Conservation (phyloP, 1,140 invertebrate species). For the Drosophila albomicans region DNA sequence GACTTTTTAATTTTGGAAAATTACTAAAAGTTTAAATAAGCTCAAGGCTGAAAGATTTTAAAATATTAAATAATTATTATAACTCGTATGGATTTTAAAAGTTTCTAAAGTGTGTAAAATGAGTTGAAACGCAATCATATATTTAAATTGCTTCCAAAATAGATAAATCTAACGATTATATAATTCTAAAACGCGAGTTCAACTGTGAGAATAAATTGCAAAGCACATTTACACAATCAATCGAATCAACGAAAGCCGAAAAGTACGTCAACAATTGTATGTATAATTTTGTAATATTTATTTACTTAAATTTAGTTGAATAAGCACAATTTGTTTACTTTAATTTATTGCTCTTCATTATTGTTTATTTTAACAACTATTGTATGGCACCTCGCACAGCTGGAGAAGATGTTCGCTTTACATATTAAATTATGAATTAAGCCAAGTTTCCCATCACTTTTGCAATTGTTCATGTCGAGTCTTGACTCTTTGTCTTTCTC, state of each 20-base stretch:
- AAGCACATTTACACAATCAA: slow-evolving; percentile 2
- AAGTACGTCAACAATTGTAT: slow-evolving; percentile 10
- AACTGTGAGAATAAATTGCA: neutral
- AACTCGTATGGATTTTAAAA: neutral
- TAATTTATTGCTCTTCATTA: neutral
- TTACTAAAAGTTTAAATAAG: neutral
- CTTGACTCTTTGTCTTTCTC: slow-evolving; percentile 4
- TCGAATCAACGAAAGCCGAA: neutral
- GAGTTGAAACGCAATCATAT: neutral
- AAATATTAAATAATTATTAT: neutral
- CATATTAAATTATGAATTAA: slow-evolving; percentile 31
- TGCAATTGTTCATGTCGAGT: slow-evolving; percentile 31
- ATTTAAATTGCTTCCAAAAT: neutral
- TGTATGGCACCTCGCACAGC: slow-evolving; percentile 6
- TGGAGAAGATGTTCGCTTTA: slow-evolving; percentile 14
- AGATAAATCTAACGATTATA: neutral
- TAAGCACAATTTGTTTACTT: neutral
- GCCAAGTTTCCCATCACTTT: slow-evolving; percentile 32
- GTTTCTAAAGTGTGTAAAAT: neutral
- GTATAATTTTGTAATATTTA: slow-evolving; percentile 6
- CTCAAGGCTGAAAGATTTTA: too few species aligned
- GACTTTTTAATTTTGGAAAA: neutral
- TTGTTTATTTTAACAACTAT: slow-evolving; percentile 11
- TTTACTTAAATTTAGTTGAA: neutral
- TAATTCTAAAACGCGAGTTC: slow-evolving; percentile 1